Evolutionary conservation across 2,113 vertebrate species (phyloP).

Genomic region (Eulemur macaco): DNA sequence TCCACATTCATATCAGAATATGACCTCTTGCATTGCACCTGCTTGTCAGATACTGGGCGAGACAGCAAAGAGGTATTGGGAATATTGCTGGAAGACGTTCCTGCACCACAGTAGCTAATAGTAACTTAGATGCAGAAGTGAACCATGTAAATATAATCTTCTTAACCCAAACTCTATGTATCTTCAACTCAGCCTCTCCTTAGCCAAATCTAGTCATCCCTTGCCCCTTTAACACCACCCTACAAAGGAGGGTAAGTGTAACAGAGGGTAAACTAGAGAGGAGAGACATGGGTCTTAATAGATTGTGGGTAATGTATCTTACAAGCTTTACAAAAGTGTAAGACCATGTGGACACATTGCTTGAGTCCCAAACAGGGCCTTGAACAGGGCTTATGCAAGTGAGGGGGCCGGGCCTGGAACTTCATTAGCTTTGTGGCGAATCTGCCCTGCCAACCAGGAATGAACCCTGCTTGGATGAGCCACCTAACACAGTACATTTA

Average conservation of each 20-base stretch:
- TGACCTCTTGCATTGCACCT: background rate
- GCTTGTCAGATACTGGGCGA: background rate
- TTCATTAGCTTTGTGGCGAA: background rate
- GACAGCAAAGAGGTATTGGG: background rate
- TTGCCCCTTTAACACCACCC: background rate
- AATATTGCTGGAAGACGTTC: background rate
- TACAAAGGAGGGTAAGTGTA: background rate
- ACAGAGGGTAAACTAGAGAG: background rate
- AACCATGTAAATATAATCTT: background rate
- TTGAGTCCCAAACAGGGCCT: background rate
- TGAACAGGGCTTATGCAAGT: background rate
- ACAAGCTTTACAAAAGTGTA: background rate
- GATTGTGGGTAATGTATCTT: background rate
- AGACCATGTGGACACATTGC: background rate
- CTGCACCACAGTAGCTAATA: background rate
- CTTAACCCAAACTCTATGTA: background rate
- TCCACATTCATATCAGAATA: background rate
- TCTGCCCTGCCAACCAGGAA: background rate
- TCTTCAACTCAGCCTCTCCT: background rate
- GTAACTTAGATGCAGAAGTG: conserved; percentile 3
- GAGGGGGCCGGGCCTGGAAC: background rate
- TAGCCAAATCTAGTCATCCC: background rate
- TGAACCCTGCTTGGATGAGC: background rate
- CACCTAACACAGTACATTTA: background rate
- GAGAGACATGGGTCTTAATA: background rate